Evolutionary conservation across 1,140 invertebrate genomes (phyloP).

Genomic region (Sitobion miscanthi): DNA sequence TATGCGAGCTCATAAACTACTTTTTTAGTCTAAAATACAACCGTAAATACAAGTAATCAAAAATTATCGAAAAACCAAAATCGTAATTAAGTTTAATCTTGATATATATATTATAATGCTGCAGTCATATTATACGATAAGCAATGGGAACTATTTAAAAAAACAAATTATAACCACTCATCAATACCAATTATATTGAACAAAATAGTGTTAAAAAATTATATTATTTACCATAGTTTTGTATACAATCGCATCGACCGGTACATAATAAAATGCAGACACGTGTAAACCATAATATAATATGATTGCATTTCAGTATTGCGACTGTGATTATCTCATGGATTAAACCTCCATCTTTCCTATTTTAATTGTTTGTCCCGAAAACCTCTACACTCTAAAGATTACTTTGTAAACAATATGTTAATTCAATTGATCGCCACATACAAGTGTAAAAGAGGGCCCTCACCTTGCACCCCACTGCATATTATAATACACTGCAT

Average conservation of each 20-base stretch:
- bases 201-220: not conserved
- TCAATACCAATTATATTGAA: no score
- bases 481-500: not conserved
- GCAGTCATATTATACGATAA: no score
- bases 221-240: not conserved
- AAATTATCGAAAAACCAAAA: not conserved
- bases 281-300: not conserved
- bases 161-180: not conserved
- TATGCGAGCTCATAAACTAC: not conserved
- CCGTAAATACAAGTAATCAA: not conserved
- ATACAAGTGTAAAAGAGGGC: conserved; percentile 41
- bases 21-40: not conserved
- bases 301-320: not conserved
- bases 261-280: not conserved
- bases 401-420: conserved; percentile 36
- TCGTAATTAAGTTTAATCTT: not conserved
- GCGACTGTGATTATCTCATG: not conserved
- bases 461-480: conserved; percentile 30
- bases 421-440: conserved; percentile 25
- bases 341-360: not conserved
- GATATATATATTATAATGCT: no score
- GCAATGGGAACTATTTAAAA: not conserved
- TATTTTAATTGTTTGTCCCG: not conserved
- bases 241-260: not conserved
- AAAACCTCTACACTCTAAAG: not conserved